Evolutionary conservation across 2,888 invertebrate genomes (phyloP), one percentile per base, ranked within the genome.

Genomic region (Seira musarum): DNA sequence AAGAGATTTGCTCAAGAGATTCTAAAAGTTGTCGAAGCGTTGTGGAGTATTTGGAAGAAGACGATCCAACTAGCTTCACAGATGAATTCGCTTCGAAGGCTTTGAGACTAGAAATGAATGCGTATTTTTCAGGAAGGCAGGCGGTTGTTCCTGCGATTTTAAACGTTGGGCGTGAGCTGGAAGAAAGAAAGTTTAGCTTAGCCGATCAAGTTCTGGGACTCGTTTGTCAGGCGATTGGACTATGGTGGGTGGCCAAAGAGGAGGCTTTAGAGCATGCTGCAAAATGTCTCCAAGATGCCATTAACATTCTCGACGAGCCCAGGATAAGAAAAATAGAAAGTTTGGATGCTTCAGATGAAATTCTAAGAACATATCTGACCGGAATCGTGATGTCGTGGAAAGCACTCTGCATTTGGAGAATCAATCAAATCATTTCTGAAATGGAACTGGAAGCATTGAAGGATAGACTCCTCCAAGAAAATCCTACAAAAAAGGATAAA

Each of bases 401-500:
- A 46, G 77, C 53, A 2, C n/a, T 77, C 17, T 71, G 77, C 40
- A 25, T 17, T 10, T 6, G 64, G 60, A 77, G 71, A 46, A 22
- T 24, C 5, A 64, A 77, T 17, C 77, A 77, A 60, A 22, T 21
- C 49, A 15, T 71, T n/a, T 65, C 77, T 1, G 71, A 77, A 65
- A 46, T 25, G 0, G 63, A 82, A 53, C 46, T 82, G 35, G 73
- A 74, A 13, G 19, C 66, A 2, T 24, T 78, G 25, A 82, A 73
- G 25, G 61, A 69, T 15, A 73, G 61, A 35, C 22, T 74, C 6
- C 13, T 77, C 0, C 8, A 10, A n/a, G 82, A 82, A 24, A 74
- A 78, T 66, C 77, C 77, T 19, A 70, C 78, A 0, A 82, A 82
- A n/a, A 73, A 65, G 49, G 82, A 82, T 66, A 78, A 74, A 30